Base-by-base conservation (phyloP, 1,140 invertebrate genomes). In the Parapsyche elsis region DNA sequence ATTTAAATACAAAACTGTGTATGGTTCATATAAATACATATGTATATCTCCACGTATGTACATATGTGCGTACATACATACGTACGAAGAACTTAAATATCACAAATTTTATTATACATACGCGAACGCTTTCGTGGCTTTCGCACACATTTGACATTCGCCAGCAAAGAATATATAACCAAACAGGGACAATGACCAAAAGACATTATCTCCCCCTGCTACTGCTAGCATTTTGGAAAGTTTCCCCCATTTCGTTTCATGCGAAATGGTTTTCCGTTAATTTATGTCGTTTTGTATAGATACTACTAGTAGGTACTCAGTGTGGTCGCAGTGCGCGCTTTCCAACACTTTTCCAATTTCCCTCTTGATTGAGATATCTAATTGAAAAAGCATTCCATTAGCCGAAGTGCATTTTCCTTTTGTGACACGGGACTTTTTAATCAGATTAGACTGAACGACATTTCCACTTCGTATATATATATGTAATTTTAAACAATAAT, bases 341-440 rank as follows among this genome's bases (percentile, higher is more conserved):
- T n/a, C n/a, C n/a, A n/a, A 30, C 64, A 67, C 24, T 67, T 67
- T 26, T 24, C 64, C 64, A 67, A 67, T 67, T 26, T 67, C 14
- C 64, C 21, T 30, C 24, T 23, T 30, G 24, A 67, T 67, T 67
- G 21, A 67, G 64, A 26, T 67, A 67, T 67, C 24, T 67, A 67
- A 67, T 67, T 67, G 64, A 26, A 30, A 67, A 67, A 67, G 19
- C 64, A 14, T 67, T 67, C 64, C 64, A 67, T 67, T 67, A 67
- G 64, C 9, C 64, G 14, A 67, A 67, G 64, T 67, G 64, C 64
- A 67, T 67, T 67, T 67, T 26, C 19, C 19, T 67, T 26, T 12
- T 67, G 24, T 67, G 49, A 53, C 12, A 12, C 49, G 14, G 10
- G n/a, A 67, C 23, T 67, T 67, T 67, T 67, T 12, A 67, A 67